Base-by-base conservation (phyloP, 2,113 vertebrate species). In the Dasyornis broadbenti region DNA sequence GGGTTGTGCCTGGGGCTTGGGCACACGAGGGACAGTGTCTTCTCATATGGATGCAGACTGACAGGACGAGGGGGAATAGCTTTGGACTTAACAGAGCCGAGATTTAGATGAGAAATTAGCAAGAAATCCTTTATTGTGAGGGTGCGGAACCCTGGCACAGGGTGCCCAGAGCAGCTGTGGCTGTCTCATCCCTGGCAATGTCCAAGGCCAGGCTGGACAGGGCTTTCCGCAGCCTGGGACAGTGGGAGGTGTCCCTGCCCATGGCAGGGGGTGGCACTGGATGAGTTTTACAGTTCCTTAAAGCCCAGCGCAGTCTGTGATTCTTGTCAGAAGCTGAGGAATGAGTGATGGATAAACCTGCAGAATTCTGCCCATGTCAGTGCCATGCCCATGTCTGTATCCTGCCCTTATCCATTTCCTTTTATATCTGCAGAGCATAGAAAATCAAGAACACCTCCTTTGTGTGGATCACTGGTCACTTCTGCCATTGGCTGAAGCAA, bases 401-500 rank as follows among this genome's bases (percentile, higher is more conserved):
- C 21, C 28, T 14, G 0, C 17, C 66, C 18, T n/a, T 70, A 44
- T 21, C 42, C 37, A 3, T 44, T 52, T 39, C 69, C 49, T 52
- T 86, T 68, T 20, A 6, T 11, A 19, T 23, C 47, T 45, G 3
- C 13, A 45, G 57, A 63, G 42, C 57, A 15, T 24, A 14, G 44
- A 5, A 50, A 69, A 10, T 7, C 27, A n/a, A 7, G 39, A 15
- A 1, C 9, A 14, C 8, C 24, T n/a, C 0, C 5, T 52, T 13
- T 9, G 5, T 5, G 50, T 45, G 71, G 45, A 22, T 82, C 45
- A 3, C 72, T 39, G 64, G n/a, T 37, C 15, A 7, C 13, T 82
- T 60, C 15, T 68, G 76, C 66, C 45, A 4, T 0, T 42, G 92
- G 56, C 69, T 86, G 61, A 30, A 37, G 59, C 33, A 2, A 20